Evolutionary conservation across 35 echinoderm and acorn worm species (phyloP), one percentile per base, ranked within the genome.

Genomic region (Heliocidaris erythrogramma): DNA sequence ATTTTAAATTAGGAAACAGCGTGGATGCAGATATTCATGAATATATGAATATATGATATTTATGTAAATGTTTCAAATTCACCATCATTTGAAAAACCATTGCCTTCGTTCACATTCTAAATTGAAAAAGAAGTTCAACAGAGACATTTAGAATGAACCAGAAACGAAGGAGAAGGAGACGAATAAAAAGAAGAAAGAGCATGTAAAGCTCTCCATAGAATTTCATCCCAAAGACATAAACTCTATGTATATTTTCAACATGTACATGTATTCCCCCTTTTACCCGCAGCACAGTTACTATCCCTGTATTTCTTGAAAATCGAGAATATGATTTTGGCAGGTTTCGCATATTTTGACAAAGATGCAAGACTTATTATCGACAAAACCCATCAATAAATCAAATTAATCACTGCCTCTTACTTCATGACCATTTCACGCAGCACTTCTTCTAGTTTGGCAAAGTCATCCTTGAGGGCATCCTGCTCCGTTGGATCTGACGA

Each of bases 391-490:
- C 0, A 32, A 10, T 47, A 21, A 4, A 35, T 89, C 18, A 47
- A 47, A 47, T 89, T 2, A 32, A 89, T 42, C 13, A 89, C 21
- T 47, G 10, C 31, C 9, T 47, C 87, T 89, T 89, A 89, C 87
- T 89, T 89, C 30, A 32, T 42, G 32, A 89, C 24, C 87, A 89
- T 32, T 89, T 89, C 87, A 47, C 47, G 87, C 31, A 89, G 32
- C 5, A 30, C 87, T 7, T 89, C 87, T 89, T 89, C 87, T 47
- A 89, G 87, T 48, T 89, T 32, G 87, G 87, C 87, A 48, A 89
- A 89, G 87, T 89, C 87, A 18, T 42, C 87, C 9, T 42, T 31
- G 11, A 32, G 47, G 31, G 12, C 24, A 12, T 32, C 29, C 12
- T 14, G 17, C 12, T 42, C 30, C 3, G 12, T 18, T 5, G 87